Evolutionary conservation across 1,140 invertebrate species (phyloP).

Genomic region (Ctenoplectra terminalis): DNA sequence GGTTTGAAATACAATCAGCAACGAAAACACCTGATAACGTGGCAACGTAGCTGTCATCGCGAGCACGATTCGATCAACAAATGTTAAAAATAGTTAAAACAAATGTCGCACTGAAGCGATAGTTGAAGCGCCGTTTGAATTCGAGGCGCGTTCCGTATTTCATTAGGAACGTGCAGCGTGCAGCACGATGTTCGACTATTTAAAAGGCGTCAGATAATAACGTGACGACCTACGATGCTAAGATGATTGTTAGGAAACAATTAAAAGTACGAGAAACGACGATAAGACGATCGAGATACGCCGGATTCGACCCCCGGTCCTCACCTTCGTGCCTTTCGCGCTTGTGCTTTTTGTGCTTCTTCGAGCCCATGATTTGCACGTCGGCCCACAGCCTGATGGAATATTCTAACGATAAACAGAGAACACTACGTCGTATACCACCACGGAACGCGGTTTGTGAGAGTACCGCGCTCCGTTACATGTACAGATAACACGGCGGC

Average conservation of each 20-base stretch:
- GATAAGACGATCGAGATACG: conserved; percentile 23
- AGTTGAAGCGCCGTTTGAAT: conserved; percentile 14
- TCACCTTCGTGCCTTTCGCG: conserved; percentile 87
- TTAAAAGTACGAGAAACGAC: conserved; percentile 21
- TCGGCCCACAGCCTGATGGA: conserved; percentile 56
- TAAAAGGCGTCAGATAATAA: not conserved
- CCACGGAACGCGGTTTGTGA: conserved; percentile 43
- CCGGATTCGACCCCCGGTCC: conserved; percentile 30
- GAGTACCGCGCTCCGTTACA: conserved; percentile 54
- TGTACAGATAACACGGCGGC: conserved; percentile 52
- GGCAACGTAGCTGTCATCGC: conserved; percentile 11
- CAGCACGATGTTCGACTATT: not conserved
- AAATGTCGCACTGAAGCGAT: conserved; percentile 22
- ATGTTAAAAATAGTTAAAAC: not conserved
- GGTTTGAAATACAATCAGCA: not conserved
- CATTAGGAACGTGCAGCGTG: not conserved
- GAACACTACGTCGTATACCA: conserved; percentile 32
- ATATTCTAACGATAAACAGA: conserved; percentile 34
- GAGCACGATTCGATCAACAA: not conserved
- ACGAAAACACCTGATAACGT: conserved; percentile 23
- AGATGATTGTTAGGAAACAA: not conserved
- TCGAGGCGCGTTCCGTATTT: not conserved
- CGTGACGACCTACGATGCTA: not conserved
- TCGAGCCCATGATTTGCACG: conserved; percentile 79
- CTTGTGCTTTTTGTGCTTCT: conserved; percentile 91